Base-by-base conservation (phyloP, 1,140 invertebrate species). In the Plodia interpunctella region DNA sequence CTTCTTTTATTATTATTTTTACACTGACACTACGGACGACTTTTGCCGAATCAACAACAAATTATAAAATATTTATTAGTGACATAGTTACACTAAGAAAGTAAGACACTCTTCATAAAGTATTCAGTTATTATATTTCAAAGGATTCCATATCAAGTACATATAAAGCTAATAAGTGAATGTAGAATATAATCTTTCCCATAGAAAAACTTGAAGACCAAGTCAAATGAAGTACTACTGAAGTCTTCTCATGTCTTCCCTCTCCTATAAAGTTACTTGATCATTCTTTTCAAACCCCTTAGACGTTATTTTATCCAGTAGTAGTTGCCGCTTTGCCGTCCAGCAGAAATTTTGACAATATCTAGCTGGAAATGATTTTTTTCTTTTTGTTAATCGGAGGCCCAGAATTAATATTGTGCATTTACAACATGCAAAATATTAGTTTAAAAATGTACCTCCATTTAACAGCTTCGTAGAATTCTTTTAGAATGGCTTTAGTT, bases 391-490 rank as follows among this genome's bases (percentile, higher is more conserved):
- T 55, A 65, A 65, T 55, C 4, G 2, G 21, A 20, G 18, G 19
- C 15, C 18, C 49, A 62, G 56, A 64, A 60, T 49, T 53, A 60
- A 38, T 49, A 4, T 49, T 38, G 49, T 54, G 58, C 60, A 71
- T 66, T 51, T 11, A 5, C 2, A 15, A 44, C 15, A 44, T 15
- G 13, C 11, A 44, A 4, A 5, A 15, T 17, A 44, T n/a, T 5
- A 15, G 13, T 13, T 11, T 53, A 25, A 20, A 53, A 28, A 13
- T 5, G 10, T 10, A n/a, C 5, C 63, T 68, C 62, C 64, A 65
- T 63, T 67, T 55, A 55, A 67, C 61, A 18, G 79, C 79, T 82
- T 82, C 10, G 49, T 80, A 80, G 73, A 72, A 70, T 62, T 65
- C 60, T 71, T 61, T 68, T 74, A 76, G 72, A 72, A 71, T 67